Evolutionary conservation across 2,797 vertebrate genomes (phyloP), one percentile per base, ranked within the genome.

Genomic region (Cichlasoma orientale): DNA sequence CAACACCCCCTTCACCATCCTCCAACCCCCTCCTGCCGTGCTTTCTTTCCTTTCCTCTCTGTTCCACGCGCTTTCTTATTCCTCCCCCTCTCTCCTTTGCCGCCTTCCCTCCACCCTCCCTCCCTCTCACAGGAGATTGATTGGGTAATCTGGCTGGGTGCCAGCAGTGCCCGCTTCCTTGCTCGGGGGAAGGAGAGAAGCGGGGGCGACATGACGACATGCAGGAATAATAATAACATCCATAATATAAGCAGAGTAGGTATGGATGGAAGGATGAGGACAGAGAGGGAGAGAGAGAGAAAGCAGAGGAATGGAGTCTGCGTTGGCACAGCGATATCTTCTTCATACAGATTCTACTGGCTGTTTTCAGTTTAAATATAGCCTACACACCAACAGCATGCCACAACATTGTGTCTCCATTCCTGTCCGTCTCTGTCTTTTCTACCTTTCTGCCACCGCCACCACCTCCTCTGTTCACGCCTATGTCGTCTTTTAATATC

Each of bases 91-190:
- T 74, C 80, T 80, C 76, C 72, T 79, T 77, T 10, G 41, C 61
- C 79, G 73, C 53, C 77, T 58, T 80, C 78, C 72, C 82, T 66
- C 77, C 56, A 11, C 78, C 85, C 82, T 77, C 88, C 83, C 75
- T 82, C 84, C 80, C 86, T 89, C 90, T 92, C 88, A 89, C 89
- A 91, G 89, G 93, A 94, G 93, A 94, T 94, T 94, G 93, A 94
- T 94, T 94, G 93, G 94, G 91, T 94, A 94, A 94, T 95, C 94
- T 95, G 94, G 94, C 93, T 55, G 82, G 88, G 91, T 95, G 94
- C 93, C 94, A 94, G 92, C 86, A 84, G 91, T 94, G 92, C 92
- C 91, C 90, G 90, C 90, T 94, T 85, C 84, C 88, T 92, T 77
- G 88, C 93, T 93, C 75, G 83, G 89, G 92, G 93, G 93, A 92